These are phyloP conservation scores for Ips nitidus DNA, from an alignment of 1,140 invertebrate species.

Conservation along the genomic window DNA sequence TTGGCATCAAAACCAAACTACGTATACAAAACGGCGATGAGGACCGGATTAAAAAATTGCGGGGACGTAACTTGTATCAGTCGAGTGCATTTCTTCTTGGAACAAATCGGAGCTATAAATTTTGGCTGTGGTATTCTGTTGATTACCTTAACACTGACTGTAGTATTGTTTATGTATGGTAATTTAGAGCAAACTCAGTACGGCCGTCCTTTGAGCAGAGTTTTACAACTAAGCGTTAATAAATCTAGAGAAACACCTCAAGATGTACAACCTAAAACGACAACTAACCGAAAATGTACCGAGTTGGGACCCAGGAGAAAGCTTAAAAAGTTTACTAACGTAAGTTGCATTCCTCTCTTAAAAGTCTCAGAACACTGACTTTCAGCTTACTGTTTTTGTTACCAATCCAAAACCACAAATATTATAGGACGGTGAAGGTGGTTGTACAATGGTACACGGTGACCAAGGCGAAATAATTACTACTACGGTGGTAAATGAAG, in stretches of 20 bases:
- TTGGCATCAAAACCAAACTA: constrained; percentile 58
- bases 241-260: constrained; percentile 12
- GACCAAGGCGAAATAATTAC: constrained; percentile 58
- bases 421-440: constrained; percentile 59
- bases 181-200: constrained; percentile 51
- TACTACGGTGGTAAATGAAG: constrained; percentile 51
- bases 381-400: no score
- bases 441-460: constrained; percentile 64
- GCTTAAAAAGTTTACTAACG: constrained; percentile 47
- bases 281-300: background rate
- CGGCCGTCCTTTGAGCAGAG: constrained; percentile 47
- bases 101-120: constrained; percentile 67
- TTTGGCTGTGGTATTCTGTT: constrained; percentile 59
- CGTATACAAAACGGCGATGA: constrained; percentile 61
- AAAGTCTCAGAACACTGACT: no score
- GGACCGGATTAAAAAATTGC: constrained; percentile 62
- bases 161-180: background rate
- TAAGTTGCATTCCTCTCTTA: no score
- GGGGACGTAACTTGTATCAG: constrained; percentile 67
- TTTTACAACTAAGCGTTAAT: constrained; percentile 33
- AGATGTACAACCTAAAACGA: no score
- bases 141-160: background rate
- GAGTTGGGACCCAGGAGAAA: constrained; percentile 35
- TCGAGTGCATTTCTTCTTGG: constrained; percentile 63
- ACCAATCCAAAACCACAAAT: no score